Base-by-base conservation (phyloP, 2,113 vertebrate species). In the Halcyon malimbica region DNA sequence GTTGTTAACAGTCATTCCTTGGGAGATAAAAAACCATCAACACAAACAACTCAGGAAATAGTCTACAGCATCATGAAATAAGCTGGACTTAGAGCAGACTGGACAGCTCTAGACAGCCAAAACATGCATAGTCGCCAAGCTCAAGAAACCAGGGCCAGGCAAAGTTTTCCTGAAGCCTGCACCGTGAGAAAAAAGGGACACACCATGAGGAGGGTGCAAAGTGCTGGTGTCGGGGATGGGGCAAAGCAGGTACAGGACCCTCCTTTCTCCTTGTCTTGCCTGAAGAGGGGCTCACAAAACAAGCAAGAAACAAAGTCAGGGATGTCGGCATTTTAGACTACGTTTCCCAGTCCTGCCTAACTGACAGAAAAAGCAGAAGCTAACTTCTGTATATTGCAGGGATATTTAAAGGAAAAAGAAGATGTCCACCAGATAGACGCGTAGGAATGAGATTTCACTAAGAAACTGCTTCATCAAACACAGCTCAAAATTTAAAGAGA, bases 111-210 rank as follows among this genome's bases (percentile, higher is more conserved):
- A 67, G 65, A 53, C 39, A 8, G 25, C 39, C 44, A 56, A 48
- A 78, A 76, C 2, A 64, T 10, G 8, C 4, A 1, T 6, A 65
- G 68, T 0, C 56, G 63, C 33, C 53, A 65, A 73, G 57, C 35
- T 60, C 33, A 87, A 42, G 44, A 57, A 90, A 39, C 2, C 46
- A 83, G 64, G 24, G 57, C 31, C 29, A 20, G 29, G 60, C n/a
- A 70, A 41, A 29, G 5, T 35, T 29, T 51, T 21, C 51, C 37
- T 46, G 44, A 67, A 50, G 56, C 74, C 42, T 26, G 7, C 5
- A 1, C 0, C 37, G 42, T 1, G 6, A 87, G 56, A 59, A 31
- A 69, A 82, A 53, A 0, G 7, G 37, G 23, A 39, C 18, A 26
- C 8, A 39, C 4, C 46, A 44, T 24, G 41, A 53, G 21, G 26